These are phyloP conservation scores for Emydura subglobosa DNA, from an alignment of 2,113 vertebrate species.

Conservation along the genomic window DNA sequence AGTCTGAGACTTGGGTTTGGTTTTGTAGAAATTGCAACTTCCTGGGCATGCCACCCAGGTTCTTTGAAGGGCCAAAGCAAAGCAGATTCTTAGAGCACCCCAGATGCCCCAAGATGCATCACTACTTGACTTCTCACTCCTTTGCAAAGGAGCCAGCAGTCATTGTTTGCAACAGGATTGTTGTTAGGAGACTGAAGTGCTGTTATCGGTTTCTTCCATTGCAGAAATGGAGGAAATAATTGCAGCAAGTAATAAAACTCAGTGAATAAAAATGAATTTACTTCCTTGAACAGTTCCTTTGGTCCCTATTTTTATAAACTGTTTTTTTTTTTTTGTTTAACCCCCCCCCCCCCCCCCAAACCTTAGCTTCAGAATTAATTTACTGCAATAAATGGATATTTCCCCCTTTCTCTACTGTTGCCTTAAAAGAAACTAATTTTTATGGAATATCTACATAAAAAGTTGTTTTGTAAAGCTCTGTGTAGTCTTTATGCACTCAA, in stretches of 20 bases:
- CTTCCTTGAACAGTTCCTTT: neutral
- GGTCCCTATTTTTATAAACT: neutral
- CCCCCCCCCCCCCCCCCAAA: no score
- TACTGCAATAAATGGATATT: neutral
- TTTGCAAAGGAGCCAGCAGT: neutral
- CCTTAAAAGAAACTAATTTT: neutral
- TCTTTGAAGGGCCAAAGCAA: neutral
- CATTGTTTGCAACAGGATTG: neutral
- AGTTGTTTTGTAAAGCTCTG: neutral
- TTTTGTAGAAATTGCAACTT: neutral
- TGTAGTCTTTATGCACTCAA: neutral
- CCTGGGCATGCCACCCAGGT: neutral
- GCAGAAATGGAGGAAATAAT: neutral
- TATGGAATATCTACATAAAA: neutral
- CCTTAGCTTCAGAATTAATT: neutral
- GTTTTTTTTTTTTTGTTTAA: no score
- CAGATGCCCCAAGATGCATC: neutral
- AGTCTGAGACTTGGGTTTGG: rapidly evolving
- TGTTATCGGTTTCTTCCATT: neutral
- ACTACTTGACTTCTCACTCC: neutral
- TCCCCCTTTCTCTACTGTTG: neutral
- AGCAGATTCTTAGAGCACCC: neutral
- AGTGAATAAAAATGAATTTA: neutral
- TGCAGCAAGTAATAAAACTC: neutral
- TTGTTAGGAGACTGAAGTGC: rapidly evolving